Evolutionary conservation across 2,113 vertebrate species (phyloP).

Genomic region (Hassar affinis): DNA sequence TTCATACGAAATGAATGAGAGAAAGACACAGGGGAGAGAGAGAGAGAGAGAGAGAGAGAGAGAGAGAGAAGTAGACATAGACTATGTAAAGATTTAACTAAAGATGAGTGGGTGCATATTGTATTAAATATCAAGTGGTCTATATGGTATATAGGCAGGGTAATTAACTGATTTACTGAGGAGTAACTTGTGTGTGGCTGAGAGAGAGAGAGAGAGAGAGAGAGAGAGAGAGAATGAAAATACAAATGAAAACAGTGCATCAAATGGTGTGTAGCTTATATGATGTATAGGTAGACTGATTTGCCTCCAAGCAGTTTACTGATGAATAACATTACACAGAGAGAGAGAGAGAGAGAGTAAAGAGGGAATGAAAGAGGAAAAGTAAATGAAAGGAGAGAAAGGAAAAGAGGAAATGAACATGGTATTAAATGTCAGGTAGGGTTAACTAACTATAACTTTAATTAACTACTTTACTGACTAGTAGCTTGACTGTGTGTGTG

Average conservation of each 20-base stretch:
- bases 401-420: too few species aligned
- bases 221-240: background rate
- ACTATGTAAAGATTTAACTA: background rate
- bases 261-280: background rate
- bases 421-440: too few species aligned
- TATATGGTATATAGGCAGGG: background rate
- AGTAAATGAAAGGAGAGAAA: too few species aligned
- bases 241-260: background rate
- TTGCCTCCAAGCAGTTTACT: background rate
- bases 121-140: too few species aligned
- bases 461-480: background rate
- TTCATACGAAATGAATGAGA: constrained; percentile 42
- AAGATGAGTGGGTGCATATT: too few species aligned
- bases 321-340: too few species aligned
- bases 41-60: background rate
- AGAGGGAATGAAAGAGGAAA: too few species aligned
- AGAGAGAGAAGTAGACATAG: background rate
- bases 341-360: too few species aligned
- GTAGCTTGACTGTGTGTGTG: too few species aligned
- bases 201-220: too few species aligned
- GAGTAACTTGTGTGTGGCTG: too few species aligned
- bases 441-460: too few species aligned
- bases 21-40: background rate
- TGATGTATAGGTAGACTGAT: background rate
- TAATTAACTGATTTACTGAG: background rate